Evolutionary conservation across 2,113 vertebrate species (phyloP), one percentile per base, ranked within the genome.

Genomic region (Girardinichthys multiradiatus): DNA sequence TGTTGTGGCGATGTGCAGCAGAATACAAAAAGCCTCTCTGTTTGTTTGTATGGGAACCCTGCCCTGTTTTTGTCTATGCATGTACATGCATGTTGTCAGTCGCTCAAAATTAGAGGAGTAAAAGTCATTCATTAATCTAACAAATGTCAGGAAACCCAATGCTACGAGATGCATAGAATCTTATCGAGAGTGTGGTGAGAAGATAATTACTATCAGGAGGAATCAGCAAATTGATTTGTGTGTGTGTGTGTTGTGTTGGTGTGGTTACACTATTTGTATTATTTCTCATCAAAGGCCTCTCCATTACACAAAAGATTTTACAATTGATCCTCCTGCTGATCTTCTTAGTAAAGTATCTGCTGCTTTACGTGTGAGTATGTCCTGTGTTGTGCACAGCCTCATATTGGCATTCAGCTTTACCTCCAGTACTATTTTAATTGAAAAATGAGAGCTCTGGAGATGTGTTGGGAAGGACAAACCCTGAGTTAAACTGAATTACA

Each of bases 31-130:
- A 83, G 70, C 79, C 61, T 45, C 80, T 90, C 88, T 93, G 90
- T 94, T 93, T 94, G 90, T 94, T 94, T 91, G 87, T 86, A 89
- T 92, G 92, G 87, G 91, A 93, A 93, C 69, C 59, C 39, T 35
- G 72, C 29, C 48, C 62, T 65, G 26, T 64, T 54, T 57, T 57
- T 39, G 70, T 70, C 26, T 28, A 12, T 63, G 57, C 48, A 45
- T 61, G 65, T 54, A 57, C 37, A 64, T 37, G 61, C 68, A 60
- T 62, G 70, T 70, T 69, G 51, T 48, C 59, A 48, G 65, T 80
- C 75, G 79, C 31, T 88, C 74, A 72, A 76, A 87, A 88, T 88
- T 79, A 84, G 80, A 58, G 60, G 66, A 74, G 64, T 80, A 89
- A 86, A 81, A 87, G 82, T 87, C 79, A 90, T 67, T 79, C 70